Conservation (phyloP, 2,113 vertebrate species). For the Otus sunia region DNA sequence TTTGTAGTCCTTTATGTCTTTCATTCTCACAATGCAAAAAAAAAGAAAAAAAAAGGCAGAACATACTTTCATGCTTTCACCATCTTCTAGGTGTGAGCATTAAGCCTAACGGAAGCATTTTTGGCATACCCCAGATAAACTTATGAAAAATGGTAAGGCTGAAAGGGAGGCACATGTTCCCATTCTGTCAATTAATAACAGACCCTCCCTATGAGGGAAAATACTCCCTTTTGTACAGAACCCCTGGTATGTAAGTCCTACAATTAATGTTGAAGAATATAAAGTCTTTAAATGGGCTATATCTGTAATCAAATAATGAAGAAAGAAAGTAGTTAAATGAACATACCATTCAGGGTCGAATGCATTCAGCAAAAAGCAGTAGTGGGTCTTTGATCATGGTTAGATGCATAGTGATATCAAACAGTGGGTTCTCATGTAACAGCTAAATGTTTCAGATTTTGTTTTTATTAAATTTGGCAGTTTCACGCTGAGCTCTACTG, state of each 20-base stretch:
- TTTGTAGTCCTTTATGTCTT: not conserved
- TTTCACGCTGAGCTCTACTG: constrained; percentile 81
- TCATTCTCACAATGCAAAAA: not conserved
- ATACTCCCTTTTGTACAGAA: constrained; percentile 53
- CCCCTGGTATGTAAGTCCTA: constrained; percentile 64
- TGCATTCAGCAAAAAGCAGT: constrained; percentile 71
- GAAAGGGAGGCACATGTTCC: not conserved
- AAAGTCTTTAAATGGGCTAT: constrained; percentile 67
- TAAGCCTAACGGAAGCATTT: constrained; percentile 38
- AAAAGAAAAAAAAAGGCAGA: not conserved
- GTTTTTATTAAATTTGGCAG: constrained; percentile 83
- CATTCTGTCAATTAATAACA: constrained; percentile 43
- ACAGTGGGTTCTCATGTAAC: constrained; percentile 78
- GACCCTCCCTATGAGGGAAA: constrained; percentile 43
- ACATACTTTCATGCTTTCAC: not conserved
- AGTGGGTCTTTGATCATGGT: constrained; percentile 81
- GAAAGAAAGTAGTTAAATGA: constrained; percentile 74
- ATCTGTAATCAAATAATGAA: constrained; percentile 80
- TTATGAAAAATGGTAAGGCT: not conserved
- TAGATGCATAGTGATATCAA: constrained; percentile 79
- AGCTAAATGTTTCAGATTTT: constrained; percentile 81
- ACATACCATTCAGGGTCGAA: constrained; percentile 73
- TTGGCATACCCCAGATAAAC: constrained; percentile 26
- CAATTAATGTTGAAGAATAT: constrained; percentile 71
- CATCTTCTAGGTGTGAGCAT: not conserved